Base-by-base conservation (phyloP, 1,140 invertebrate genomes). In the Ceratosolen fusciceps region DNA sequence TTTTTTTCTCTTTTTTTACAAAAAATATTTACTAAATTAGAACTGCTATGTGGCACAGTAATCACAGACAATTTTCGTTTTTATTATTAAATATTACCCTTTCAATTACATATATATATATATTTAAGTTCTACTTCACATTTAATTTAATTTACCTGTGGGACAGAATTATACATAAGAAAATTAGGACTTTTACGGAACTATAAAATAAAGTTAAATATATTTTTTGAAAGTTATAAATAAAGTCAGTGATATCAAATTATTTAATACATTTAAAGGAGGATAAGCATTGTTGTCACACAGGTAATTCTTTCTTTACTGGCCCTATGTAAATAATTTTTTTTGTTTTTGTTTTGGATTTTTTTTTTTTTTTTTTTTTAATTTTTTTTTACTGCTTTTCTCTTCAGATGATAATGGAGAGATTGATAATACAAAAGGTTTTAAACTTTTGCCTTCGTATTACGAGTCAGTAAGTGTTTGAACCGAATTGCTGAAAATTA, bases 21-120 rank as follows among this genome's bases (percentile, higher is more conserved):
- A 65, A 65, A 65, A 65, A 7, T 62, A 62, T 65, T 37, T 37
- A 65, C 31, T 39, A 75, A 74, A 74, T 24, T 52, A 75, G 12
- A 29, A 76, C 5, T 76, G 31, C 58, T 26, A 70, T 70, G 70
- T 77, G 75, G 75, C 75, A 77, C 65, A 47, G 54, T 58, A 70
- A 77, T 77, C 75, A 77, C 75, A 77, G 75, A 77, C 34, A 70
- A 68, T 39, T 77, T 76, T 70, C 29, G 39, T 37, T 70, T 77
- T 47, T 43, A 43, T 70, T 4, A 68, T 60, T 62, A 60, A 60
- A 24, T 56, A 37, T 67, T 43, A 43, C 24, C n/a, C 52, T 39
- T 56, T 56, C 52, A 73, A 58, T 54, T 39, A 67, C n/a, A 68
- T 47, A 65, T 47, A 31, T 75, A 31, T 39, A 67, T 16, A 68